Evolutionary conservation across 2,797 vertebrate genomes (phyloP), one percentile per base, ranked within the genome.

Genomic region (Epinephelus malabaricus): DNA sequence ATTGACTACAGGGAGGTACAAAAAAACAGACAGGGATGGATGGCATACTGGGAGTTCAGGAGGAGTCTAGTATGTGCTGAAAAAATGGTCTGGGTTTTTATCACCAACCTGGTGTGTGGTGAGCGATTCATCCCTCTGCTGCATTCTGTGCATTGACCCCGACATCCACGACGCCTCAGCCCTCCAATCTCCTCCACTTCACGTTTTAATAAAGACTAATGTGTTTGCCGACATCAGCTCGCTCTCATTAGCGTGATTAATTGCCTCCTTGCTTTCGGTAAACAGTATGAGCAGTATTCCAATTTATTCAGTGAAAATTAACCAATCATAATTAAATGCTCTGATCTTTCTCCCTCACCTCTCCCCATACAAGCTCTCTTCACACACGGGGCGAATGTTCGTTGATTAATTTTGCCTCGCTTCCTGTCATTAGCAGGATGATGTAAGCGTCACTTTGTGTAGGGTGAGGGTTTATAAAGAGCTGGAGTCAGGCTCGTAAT

Each of bases 231-330:
- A 91, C 91, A 88, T 86, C 78, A 83, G 90, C 90, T 87, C 76
- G 76, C 92, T 93, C 94, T 95, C 93, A 94, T 96, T 96, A 92
- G 91, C 73, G 55, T 96, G 95, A 96, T 96, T 93, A 95, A 97
- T 94, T 92, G 89, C 91, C 93, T 90, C 94, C 95, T 94, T 92
- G 81, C 84, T 81, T 94, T 93, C 81, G 69, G 93, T 94, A 92
- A 96, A 94, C 92, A 92, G 79, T 81, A 81, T 89, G 92, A 92
- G 90, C 91, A 75, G 61, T 91, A 86, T 90, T 90, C 73, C 85
- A 92, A 93, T 95, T 91, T 91, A 94, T 95, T 89, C 84, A 74
- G 87, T 69, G 89, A 79, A 89, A 93, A 94, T 92, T 76, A 92
- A 89, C 88, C 84, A 83, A 88, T 91, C 89, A 76, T 88, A 92